Evolutionary conservation across 2,888 invertebrate species (phyloP).

Genomic region (Drosophila mulleri): DNA sequence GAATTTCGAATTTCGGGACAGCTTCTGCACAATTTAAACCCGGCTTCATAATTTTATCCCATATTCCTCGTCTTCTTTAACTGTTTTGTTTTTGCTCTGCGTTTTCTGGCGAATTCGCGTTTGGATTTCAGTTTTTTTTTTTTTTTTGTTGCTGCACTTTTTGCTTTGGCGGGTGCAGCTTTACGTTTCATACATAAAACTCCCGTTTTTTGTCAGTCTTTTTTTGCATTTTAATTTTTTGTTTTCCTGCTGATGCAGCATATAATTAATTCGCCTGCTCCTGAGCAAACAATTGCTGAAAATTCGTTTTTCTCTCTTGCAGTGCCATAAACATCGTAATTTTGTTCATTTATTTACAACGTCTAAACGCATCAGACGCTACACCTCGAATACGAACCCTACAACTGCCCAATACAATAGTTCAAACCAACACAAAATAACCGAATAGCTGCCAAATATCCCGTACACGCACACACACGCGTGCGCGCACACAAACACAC

Average conservation of each 20-base stretch:
- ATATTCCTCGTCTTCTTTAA: conserved; percentile 16
- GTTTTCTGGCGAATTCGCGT: conserved; percentile 56
- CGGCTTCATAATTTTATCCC: conserved; percentile 18
- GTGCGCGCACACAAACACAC: conserved; percentile 15
- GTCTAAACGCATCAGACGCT: conserved; percentile 35
- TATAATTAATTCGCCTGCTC: conserved; percentile 30
- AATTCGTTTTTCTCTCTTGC: conserved; percentile 34
- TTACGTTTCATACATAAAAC: conserved; percentile 37
- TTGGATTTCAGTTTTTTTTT: conserved; percentile 26
- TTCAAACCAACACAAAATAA: conserved; percentile 29
- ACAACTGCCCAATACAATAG: conserved; percentile 52
- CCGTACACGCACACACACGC: conserved; percentile 7
- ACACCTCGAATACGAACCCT: conserved; percentile 60
- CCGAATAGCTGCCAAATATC: conserved; percentile 60
- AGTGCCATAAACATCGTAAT: conserved; percentile 66
- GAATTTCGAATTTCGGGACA: conserved; percentile 25
- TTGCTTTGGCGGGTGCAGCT: conserved; percentile 26
- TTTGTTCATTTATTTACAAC: conserved; percentile 33
- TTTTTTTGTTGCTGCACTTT: conserved; percentile 4
- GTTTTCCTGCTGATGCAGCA: conserved; percentile 48
- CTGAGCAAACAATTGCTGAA: conserved; percentile 27
- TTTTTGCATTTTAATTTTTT: conserved; percentile 12
- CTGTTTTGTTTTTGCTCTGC: conserved; percentile 30
- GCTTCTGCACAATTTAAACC: conserved; percentile 17
- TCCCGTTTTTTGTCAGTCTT: conserved; percentile 3